phyloP scores from a whole-genome alignment of 2,113 vertebrate genomes.

The Maccullochella peelii region DNA sequence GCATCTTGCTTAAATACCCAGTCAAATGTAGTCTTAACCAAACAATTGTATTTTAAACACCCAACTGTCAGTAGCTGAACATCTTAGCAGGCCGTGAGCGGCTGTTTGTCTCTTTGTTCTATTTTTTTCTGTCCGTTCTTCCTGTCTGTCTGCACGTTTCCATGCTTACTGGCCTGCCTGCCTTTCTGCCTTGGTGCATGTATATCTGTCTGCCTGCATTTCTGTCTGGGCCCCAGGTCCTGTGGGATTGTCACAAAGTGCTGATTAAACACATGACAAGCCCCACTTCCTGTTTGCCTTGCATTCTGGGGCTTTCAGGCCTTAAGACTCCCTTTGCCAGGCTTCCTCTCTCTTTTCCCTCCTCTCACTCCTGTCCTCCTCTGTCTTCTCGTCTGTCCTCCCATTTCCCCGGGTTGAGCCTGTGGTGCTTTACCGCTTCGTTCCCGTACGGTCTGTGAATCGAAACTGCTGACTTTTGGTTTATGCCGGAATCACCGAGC shows the following conservation, averaged over 20 bases:
- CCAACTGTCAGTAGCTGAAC: constrained; percentile 27
- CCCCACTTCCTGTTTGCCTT: constrained; percentile 83
- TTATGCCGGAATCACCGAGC: constrained; percentile 64
- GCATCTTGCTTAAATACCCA: background rate
- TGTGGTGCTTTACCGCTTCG: constrained; percentile 59
- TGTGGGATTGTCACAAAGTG: constrained; percentile 82
- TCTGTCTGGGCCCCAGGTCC: constrained; percentile 71
- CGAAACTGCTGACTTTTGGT: constrained; percentile 81
- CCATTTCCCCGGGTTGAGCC: constrained; percentile 60
- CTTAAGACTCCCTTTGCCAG: constrained; percentile 76
- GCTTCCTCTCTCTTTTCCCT: constrained; percentile 70
- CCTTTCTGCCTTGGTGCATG: constrained; percentile 61
- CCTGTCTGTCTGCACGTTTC: constrained; percentile 51
- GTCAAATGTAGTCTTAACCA: constrained; percentile 2
- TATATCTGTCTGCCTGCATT: constrained; percentile 71
- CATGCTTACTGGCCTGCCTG: constrained; percentile 40
- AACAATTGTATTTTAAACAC: constrained; percentile 22
- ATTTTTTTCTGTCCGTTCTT: constrained; percentile 18
- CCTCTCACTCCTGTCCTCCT: constrained; percentile 59
- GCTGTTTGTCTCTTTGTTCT: constrained; percentile 42
- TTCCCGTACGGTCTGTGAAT: constrained; percentile 58
- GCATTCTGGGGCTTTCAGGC: constrained; percentile 81
- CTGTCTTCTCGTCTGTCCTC: constrained; percentile 61
- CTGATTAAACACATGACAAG: constrained; percentile 85
- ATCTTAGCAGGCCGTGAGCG: constrained; percentile 14